Conservation (phyloP, 2,888 invertebrate genomes). For the Amorpha juglandis region DNA sequence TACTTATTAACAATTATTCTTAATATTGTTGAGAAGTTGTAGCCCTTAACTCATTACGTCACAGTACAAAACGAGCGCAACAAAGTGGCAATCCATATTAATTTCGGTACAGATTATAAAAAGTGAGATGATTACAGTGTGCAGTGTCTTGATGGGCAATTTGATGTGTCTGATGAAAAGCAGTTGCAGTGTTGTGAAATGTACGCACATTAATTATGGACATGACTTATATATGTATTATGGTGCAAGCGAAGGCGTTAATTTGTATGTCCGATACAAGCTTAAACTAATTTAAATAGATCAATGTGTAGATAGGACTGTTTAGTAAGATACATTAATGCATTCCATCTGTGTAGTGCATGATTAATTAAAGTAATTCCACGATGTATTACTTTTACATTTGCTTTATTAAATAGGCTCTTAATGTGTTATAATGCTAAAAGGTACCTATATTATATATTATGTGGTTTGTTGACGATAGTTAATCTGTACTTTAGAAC, state of each 20-base stretch:
- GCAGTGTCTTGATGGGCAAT: slow-evolving; percentile 36
- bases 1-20: background rate
- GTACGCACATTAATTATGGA: slow-evolving; percentile 22
- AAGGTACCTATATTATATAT: too few relatives aligned
- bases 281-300: background rate
- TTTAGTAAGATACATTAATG: background rate
- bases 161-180: slow-evolving; percentile 26
- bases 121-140: slow-evolving; percentile 39
- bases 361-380: too few relatives aligned
- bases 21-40: too few relatives aligned
- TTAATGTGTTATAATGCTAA: too few relatives aligned
- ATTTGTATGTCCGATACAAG: background rate
- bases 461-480: too few relatives aligned
- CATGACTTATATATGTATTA: slow-evolving; percentile 3
- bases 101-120: slow-evolving; percentile 23
- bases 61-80: slow-evolving; percentile 9
- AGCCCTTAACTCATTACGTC: slow-evolving; percentile 11
- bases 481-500: too few relatives aligned
- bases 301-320: background rate
- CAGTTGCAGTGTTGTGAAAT: slow-evolving; percentile 24
- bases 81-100: slow-evolving; percentile 25
- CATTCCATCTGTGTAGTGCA: background rate
- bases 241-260: background rate
- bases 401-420: too few relatives aligned
- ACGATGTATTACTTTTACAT: too few relatives aligned